Evolutionary conservation across 2,888 invertebrate genomes (phyloP), one percentile per base, ranked within the genome.

Genomic region (Aporophyla lueneburgensis): DNA sequence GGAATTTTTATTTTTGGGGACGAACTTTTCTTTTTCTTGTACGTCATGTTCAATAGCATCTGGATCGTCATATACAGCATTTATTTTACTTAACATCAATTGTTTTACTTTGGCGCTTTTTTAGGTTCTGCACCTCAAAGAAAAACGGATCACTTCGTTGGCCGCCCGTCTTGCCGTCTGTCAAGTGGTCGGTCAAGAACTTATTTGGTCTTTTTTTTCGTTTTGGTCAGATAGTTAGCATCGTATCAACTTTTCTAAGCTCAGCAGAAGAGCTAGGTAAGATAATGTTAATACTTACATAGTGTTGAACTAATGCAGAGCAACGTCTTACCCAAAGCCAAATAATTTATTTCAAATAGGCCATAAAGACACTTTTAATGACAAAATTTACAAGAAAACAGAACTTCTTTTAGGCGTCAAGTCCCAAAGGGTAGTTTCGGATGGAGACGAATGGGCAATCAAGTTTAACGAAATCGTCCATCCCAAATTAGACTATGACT

Each of bases 1-100:
- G 21, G 86, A 81, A 84, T 84, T 65, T 66, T 51, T 51, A 80
- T 71, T 71, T 79, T 43, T 43, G 27, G 14, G 21, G 49, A 19
- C 1, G 1, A 3, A 16, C 4, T 63, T 58, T 56, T 56, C 24
- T 51, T 19, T 33, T 58, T 56, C 16, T 51, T 7, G 19, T 74
- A 24, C 27, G 21, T 9, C 40, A 70, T 24, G 9, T 33, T 54
- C 65, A 10, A 49, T 66, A 10, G 59, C 27, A 16, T n/a, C 16
- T n/a, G n/a, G 0, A 56, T 56, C n/a, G 6, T 76, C 14, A 4
- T 19, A 56, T 54, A 46, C 12, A 43, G 16, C 0, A 43, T 53
- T 53, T 74, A 14, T 33, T 16, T 67, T 10, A 3, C 21, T 58
- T n/a, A 5, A 16, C 16, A 10, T 7, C 43, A 9, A 12, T 46